phyloP scores from a whole-genome alignment of 2,888 invertebrate genomes.

The Spilarctia lutea region DNA sequence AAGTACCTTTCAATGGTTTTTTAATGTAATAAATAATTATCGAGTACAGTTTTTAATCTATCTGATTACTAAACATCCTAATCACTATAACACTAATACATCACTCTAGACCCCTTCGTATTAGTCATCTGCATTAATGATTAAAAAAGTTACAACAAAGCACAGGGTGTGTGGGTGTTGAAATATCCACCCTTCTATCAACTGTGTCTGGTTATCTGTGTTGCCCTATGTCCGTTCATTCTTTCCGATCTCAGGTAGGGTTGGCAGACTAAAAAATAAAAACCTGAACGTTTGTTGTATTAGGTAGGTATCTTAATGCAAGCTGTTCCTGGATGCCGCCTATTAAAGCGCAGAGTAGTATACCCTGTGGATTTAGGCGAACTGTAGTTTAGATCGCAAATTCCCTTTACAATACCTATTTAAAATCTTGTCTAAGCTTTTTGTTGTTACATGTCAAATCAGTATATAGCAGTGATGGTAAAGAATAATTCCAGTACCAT shows the following conservation, averaged over 20 bases:
- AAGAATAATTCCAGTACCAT: too few species aligned
- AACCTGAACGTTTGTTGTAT: not conserved
- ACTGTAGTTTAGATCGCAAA: too few species aligned
- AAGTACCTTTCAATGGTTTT: too few species aligned
- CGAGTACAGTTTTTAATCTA: too few species aligned
- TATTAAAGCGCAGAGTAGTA: too few species aligned
- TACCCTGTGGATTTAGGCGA: too few species aligned
- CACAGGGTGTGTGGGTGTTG: not conserved
- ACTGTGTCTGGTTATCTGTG: not conserved
- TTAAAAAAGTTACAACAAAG: not conserved
- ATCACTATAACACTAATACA: not conserved
- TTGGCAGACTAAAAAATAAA: not conserved
- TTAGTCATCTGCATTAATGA: not conserved
- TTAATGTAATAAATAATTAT: too few species aligned
- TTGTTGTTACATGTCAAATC: too few species aligned
- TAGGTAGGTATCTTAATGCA: not conserved
- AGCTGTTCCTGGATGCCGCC: not conserved
- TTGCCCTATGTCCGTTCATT: not conserved
- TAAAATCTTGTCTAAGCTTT: too few species aligned
- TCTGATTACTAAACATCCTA: not conserved
- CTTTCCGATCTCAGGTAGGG: not conserved
- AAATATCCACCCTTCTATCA: not conserved
- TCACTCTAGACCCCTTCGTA: not conserved
- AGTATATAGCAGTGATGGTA: too few species aligned
- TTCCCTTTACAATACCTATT: too few species aligned